Base-by-base conservation (phyloP, 2,888 invertebrate species). In the Drosophila kambysellisi region DNA sequence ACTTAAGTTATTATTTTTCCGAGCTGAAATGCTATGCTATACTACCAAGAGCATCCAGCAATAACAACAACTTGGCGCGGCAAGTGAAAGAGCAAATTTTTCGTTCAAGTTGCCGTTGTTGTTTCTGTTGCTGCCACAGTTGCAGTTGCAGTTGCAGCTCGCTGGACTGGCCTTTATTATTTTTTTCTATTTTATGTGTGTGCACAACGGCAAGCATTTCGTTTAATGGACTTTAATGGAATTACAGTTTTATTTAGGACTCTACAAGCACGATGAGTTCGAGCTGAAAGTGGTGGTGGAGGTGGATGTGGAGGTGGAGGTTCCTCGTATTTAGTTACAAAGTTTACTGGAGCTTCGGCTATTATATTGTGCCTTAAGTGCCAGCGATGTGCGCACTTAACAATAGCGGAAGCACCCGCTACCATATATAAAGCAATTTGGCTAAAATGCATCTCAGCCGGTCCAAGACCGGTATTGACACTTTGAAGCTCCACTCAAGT, bases 191-290 rank as follows among this genome's bases (percentile, higher is more conserved):
- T 29, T 67, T 43, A n/a, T 41, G 46, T 68, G 61, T 67, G 68
- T 56, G 57, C 63, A 53, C 63, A 57, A 67, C 72, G 80, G 72
- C 76, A 80, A 74, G 81, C 79, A 75, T 88, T 89, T 90, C 79
- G 60, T 90, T 84, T 90, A 89, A 87, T 87, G 90, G 90, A 89
- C 90, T 87, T 87, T 87, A 87, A 87, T 87, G 87, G 89, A 87
- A 87, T 87, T 90, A 90, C 89, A 87, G 80, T 88, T 80, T 90
- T 89, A 89, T 90, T 83, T 71, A 74, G 72, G 50, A 56, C 41
- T 32, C 30, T 48, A 39, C 43, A 51, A 53, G 50, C 54, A 67
- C 7, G 17, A 58, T 46, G 46, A n/a, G 7, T 25, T 15, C 25
- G 29, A 30, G 37, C 30, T 29, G 51, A 9, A 39, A 8, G 12